These are phyloP conservation scores for Netelia melanura DNA, from an alignment of 2,888 invertebrate species.

Conservation along the genomic window DNA sequence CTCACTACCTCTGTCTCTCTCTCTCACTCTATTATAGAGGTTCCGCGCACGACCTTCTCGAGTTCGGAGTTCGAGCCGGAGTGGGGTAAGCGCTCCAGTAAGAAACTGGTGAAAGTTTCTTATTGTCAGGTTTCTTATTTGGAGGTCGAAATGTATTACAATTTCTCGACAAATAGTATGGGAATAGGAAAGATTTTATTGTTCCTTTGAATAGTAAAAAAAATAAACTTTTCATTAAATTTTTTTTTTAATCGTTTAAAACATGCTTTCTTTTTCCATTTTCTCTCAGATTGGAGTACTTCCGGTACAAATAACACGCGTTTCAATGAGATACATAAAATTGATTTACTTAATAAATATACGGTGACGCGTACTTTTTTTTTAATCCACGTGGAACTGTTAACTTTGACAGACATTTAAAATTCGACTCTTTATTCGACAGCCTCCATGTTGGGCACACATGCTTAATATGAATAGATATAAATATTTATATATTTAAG, in stretches of 20 bases:
- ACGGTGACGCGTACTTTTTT: background rate
- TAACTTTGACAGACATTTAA: background rate
- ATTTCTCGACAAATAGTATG: background rate
- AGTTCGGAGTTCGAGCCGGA: too few relatives aligned
- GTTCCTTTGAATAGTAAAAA: background rate
- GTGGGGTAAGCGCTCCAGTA: too few relatives aligned
- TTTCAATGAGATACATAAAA: background rate
- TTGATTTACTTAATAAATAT: background rate
- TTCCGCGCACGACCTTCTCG: too few relatives aligned
- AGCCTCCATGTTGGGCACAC: background rate
- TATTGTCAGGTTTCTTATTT: too few relatives aligned
- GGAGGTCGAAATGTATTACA: background rate
- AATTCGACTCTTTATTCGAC: background rate
- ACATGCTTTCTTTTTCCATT: background rate
- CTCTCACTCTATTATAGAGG: too few relatives aligned
- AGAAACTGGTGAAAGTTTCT: too few relatives aligned
- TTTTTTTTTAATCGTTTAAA: background rate
- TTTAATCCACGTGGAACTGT: background rate
- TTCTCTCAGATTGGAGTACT: background rate
- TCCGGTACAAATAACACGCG: conserved; percentile 1
- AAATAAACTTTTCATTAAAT: background rate
- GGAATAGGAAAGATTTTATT: background rate
- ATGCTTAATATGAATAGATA: background rate
- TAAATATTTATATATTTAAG: too few relatives aligned
- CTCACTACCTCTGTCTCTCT: too few relatives aligned